These are phyloP conservation scores for Philereme vetulata DNA, from an alignment of 2,888 invertebrate genomes.

Conservation along the genomic window DNA sequence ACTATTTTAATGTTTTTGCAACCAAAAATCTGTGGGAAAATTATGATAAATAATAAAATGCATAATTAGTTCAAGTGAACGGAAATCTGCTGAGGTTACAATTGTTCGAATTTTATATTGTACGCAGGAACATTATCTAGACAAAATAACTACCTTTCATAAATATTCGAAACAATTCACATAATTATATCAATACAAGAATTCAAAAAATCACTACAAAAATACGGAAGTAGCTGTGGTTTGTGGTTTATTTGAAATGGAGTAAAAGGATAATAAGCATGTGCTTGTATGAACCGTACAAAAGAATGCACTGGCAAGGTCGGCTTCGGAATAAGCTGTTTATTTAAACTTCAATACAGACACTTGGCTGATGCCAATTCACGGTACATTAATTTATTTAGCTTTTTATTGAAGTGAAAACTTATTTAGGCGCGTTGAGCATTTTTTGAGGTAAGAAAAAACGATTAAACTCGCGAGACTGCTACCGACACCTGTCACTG, in stretches of 20 bases:
- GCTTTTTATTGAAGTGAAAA: slow-evolving; percentile 11
- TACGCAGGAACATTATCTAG: not conserved
- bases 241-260: slow-evolving; percentile 60
- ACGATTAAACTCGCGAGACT: too few relatives aligned
- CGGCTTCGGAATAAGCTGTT: slow-evolving; percentile 35
- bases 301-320: slow-evolving; percentile 43
- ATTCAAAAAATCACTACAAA: slow-evolving; percentile 67
- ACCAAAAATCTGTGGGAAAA: slow-evolving; percentile 37
- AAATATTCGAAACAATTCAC: slow-evolving; percentile 31
- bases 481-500: too few relatives aligned
- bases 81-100: slow-evolving; percentile 28
- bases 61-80: slow-evolving; percentile 33
- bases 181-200: slow-evolving; percentile 38
- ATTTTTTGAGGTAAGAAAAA: too few relatives aligned
- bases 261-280: slow-evolving; percentile 46
- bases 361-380: slow-evolving; percentile 10
- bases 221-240: slow-evolving; percentile 64
- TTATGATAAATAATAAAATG: slow-evolving; percentile 32
- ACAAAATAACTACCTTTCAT: slow-evolving; percentile 8
- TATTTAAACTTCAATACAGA: slow-evolving; percentile 4
- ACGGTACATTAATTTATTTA: slow-evolving; percentile 18
- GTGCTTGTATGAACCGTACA: slow-evolving; percentile 41
- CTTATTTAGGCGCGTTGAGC: too few relatives aligned
- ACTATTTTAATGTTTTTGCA: not conserved
- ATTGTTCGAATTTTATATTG: slow-evolving; percentile 7